A percentile compares a stretch with the other conserved stretches of the same genome.
Evolutionary conservation across 2,113 vertebrate species (phyloP).

Genomic region (Seriola aureovittata): DNA sequence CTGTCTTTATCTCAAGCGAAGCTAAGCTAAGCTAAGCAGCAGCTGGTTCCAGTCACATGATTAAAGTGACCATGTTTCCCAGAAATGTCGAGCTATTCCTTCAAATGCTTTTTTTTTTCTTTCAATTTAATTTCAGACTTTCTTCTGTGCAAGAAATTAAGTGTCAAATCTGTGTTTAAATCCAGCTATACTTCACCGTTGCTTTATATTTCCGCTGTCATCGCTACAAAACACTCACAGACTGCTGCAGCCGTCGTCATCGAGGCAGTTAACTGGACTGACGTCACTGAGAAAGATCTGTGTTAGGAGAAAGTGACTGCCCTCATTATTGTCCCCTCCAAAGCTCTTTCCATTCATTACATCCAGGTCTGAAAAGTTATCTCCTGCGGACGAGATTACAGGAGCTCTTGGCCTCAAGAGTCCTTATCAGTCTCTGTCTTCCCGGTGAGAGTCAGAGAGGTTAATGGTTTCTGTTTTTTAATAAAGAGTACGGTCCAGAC

Average conservation of each 20-base stretch:
- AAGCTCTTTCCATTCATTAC: slow-evolving; percentile 48
- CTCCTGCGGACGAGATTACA: slow-evolving; percentile 40
- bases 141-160: too few species aligned
- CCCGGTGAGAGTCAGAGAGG: neutral
- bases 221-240: neutral
- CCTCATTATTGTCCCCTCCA: slow-evolving; percentile 32
- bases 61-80: too few species aligned
- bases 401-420: slow-evolving; percentile 24
- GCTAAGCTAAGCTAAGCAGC: neutral
- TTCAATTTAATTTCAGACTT: too few species aligned
- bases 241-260: neutral
- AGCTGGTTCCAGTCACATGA: neutral
- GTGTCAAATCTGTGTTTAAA: neutral
- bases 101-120: too few species aligned
- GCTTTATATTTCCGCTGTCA: neutral
- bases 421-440: slow-evolving; percentile 24
- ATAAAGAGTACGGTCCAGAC: too few species aligned
- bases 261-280: slow-evolving; percentile 2
- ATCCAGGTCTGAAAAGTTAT: slow-evolving; percentile 44
- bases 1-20: neutral
- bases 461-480: slow-evolving; percentile 10
- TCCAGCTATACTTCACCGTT: neutral
- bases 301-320: slow-evolving; percentile 17
- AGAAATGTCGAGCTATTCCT: neutral
- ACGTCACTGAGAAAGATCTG: slow-evolving; percentile 19